Conservation (phyloP, 92 coral and sea anemone genomes). For the Anthopleura xanthogrammica region DNA sequence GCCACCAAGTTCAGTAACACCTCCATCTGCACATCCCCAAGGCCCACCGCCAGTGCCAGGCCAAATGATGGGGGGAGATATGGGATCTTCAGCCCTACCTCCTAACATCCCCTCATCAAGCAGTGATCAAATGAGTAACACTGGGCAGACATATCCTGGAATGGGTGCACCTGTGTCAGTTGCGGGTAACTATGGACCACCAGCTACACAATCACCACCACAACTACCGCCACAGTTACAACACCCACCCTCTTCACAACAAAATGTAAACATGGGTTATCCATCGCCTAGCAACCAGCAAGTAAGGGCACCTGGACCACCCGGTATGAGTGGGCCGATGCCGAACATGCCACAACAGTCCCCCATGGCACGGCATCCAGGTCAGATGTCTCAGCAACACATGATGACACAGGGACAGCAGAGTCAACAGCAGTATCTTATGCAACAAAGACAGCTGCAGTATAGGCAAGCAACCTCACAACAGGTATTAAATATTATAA, state of each 20-base stretch:
- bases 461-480: slow-evolving; percentile 73
- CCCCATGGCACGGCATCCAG: slow-evolving; percentile 65
- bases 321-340: slow-evolving; percentile 63
- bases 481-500: slow-evolving; percentile 48
- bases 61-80: slow-evolving; percentile 51
- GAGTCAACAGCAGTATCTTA: slow-evolving; percentile 81
- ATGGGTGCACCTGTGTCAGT: slow-evolving; percentile 54
- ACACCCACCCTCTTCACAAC: slow-evolving; percentile 73
- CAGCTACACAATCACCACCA: slow-evolving; percentile 70
- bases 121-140: slow-evolving; percentile 48
- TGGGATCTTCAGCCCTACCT: slow-evolving; percentile 39
- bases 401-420: slow-evolving; percentile 82
- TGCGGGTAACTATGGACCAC: slow-evolving; percentile 46
- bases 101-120: slow-evolving; percentile 34
- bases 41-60: slow-evolving; percentile 59
- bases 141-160: slow-evolving; percentile 45
- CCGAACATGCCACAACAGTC: slow-evolving; percentile 59
- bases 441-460: slow-evolving; percentile 90
- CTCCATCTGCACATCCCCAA: slow-evolving; percentile 62
- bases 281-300: slow-evolving; percentile 62
- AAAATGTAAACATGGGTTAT: slow-evolving; percentile 51
- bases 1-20: slow-evolving; percentile 50
- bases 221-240: slow-evolving; percentile 81
- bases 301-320: slow-evolving; percentile 49
- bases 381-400: slow-evolving; percentile 73